phyloP scores from a whole-genome alignment of 2,888 invertebrate genomes.

The Cheilosia variabilis region DNA sequence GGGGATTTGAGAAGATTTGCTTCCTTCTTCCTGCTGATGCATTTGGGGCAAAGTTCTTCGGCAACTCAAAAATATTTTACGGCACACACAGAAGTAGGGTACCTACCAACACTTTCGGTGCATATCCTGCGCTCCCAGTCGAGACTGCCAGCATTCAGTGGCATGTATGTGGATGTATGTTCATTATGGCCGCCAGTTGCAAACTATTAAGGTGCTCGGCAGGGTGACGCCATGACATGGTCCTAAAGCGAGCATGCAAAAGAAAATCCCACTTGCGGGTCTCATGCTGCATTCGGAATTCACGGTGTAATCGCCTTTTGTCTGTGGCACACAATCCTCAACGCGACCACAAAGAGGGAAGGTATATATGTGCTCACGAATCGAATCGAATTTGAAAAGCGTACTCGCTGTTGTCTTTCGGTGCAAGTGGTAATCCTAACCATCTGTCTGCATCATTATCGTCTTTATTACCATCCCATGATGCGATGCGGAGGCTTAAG shows the following conservation, averaged over 20 bases:
- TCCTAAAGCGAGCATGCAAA: neutral
- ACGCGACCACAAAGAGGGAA: neutral
- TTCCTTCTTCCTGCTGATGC: constrained; percentile 37
- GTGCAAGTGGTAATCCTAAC: constrained; percentile 48
- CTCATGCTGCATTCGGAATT: constrained; percentile 25
- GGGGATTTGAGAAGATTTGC: constrained; percentile 47
- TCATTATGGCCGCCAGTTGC: neutral
- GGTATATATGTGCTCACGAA: constrained; percentile 12
- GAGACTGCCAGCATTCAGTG: neutral
- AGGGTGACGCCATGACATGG: constrained; percentile 1
- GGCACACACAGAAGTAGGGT: constrained; percentile 26
- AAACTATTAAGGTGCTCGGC: constrained; percentile 5
- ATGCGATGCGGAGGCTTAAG: constrained; percentile 51
- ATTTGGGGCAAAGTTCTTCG: constrained; percentile 22
- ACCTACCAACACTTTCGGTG: neutral
- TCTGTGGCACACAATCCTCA: constrained; percentile 34
- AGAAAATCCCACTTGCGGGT: constrained; percentile 43
- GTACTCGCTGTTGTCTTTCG: constrained; percentile 7
- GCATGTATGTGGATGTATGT: constrained; percentile 1
- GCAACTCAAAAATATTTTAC: constrained; percentile 56
- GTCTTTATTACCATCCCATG: constrained; percentile 49
- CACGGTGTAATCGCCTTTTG: constrained; percentile 62
- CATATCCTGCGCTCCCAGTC: constrained; percentile 5
- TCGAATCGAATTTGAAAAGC: constrained; percentile 36
- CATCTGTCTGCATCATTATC: constrained; percentile 63